These are phyloP conservation scores for Dasyurus viverrinus DNA, from an alignment of 2,113 vertebrate genomes.

Conservation along the genomic window DNA sequence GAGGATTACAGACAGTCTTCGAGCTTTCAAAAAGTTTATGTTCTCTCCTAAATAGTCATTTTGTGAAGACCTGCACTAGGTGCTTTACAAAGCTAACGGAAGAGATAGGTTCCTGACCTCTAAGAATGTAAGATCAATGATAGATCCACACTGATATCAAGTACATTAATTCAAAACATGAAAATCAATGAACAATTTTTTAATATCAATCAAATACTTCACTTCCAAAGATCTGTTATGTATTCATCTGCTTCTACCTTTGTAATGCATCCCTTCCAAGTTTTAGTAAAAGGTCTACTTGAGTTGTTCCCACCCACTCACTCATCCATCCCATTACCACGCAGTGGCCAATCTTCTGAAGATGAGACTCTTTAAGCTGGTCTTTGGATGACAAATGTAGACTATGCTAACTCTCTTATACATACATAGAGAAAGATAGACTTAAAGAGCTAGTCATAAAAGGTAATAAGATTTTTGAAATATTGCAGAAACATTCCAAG, in stretches of 20 bases:
- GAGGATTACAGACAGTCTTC: neutral
- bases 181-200: neutral
- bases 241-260: neutral
- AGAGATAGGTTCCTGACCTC: constrained; percentile 23
- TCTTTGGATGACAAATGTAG: neutral
- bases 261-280: neutral
- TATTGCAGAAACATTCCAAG: neutral
- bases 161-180: constrained; percentile 23
- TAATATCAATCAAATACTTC: neutral
- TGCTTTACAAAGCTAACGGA: constrained; percentile 63
- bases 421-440: neutral
- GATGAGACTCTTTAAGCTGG: neutral
- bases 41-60: neutral
- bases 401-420: neutral
- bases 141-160: neutral
- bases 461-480: neutral
- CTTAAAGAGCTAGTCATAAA: neutral
- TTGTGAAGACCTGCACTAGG: neutral
- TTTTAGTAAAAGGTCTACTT: neutral
- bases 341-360: neutral
- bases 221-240: neutral
- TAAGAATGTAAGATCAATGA: constrained; percentile 26
- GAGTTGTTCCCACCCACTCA: neutral
- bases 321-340: neutral
- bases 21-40: neutral